A percentile compares a stretch with the other conserved stretches of the same genome.
Conservation (phyloP, 2,888 invertebrate species). For the Ethmia dodecea region DNA sequence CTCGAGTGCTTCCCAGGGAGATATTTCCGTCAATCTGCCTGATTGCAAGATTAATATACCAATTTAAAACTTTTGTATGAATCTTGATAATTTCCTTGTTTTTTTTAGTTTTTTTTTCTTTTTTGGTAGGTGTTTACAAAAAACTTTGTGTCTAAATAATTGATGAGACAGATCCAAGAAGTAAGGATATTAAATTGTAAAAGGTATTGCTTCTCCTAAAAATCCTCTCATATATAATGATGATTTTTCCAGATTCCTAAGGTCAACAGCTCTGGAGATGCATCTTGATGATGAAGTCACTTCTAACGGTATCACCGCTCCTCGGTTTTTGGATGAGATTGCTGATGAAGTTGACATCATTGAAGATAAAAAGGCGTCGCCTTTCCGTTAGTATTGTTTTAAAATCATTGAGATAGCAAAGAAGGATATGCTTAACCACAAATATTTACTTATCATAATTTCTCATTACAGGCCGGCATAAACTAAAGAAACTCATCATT, state of each 20-base stretch:
- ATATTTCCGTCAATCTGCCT: too few species aligned
- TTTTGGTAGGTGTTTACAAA: too few species aligned
- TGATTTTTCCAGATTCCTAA: conserved; percentile 79
- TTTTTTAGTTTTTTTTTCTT: too few species aligned
- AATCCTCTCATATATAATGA: too few species aligned
- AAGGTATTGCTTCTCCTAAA: too few species aligned
- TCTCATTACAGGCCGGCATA: conserved; percentile 81
- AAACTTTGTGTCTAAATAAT: too few species aligned
- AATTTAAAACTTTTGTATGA: too few species aligned
- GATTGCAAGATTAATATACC: too few species aligned
- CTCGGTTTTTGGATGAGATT: conserved; percentile 89
- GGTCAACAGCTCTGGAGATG: conserved; percentile 87
- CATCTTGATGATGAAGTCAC: conserved; percentile 86
- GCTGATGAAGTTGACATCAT: conserved; percentile 89
- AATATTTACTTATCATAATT: not conserved
- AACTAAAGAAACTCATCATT: conserved; percentile 88
- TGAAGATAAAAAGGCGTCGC: conserved; percentile 88
- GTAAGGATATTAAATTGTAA: too few species aligned
- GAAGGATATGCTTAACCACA: not conserved
- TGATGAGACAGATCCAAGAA: too few species aligned
- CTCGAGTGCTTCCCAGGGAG: too few species aligned
- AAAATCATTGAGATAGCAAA: not conserved
- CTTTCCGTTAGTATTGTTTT: conserved; percentile 81
- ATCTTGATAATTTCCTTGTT: too few species aligned
- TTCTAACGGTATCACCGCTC: conserved; percentile 84